Conservation (phyloP, 2,797 vertebrate species). For the Acrocephalus scirpaceus region DNA sequence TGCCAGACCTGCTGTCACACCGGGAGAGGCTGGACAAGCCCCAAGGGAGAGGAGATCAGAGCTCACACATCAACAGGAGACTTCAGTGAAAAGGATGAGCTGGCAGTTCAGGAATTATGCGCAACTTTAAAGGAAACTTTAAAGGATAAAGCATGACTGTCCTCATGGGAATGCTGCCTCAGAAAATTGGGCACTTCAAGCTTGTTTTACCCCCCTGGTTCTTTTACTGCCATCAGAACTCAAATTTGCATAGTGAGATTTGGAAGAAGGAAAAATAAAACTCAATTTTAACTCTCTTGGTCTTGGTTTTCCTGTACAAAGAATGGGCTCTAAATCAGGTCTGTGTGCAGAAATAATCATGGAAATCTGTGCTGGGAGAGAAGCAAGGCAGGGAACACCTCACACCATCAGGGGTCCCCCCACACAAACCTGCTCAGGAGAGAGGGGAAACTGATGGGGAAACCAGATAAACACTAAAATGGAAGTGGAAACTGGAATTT, state of each 20-base stretch:
- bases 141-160: accelerated
- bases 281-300: neutral
- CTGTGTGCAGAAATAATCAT: neutral
- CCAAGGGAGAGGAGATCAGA: neutral
- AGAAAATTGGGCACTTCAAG: neutral
- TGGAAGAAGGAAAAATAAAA: neutral
- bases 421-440: neutral
- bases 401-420: neutral
- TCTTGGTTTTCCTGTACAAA: neutral
- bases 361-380: neutral
- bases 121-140: neutral
- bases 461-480: neutral
- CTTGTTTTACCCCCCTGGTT: neutral
- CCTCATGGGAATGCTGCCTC: neutral
- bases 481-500: neutral
- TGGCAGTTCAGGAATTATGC: neutral
- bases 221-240: neutral
- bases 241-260: neutral
- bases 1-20: neutral
- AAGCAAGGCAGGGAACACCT: neutral
- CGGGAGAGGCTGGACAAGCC: neutral
- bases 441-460: neutral
- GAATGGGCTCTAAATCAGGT: neutral
- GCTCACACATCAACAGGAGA: neutral
- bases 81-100: neutral